A percentile compares a stretch with the other conserved stretches of the same genome.
Evolutionary conservation across 2,113 vertebrate species (phyloP).

Genomic region (Hemibagrus wyckioides): DNA sequence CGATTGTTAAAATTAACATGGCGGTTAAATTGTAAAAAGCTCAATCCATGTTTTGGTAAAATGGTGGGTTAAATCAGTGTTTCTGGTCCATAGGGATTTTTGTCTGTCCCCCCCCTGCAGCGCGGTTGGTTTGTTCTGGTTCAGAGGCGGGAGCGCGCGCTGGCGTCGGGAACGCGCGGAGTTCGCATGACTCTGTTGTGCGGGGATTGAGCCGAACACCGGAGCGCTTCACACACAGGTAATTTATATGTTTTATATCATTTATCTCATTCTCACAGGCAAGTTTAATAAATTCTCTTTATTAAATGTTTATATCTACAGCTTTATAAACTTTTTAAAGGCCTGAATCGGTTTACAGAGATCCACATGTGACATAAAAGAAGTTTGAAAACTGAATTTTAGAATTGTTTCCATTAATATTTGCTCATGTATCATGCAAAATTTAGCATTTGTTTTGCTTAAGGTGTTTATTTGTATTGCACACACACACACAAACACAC

Average conservation of each 20-base stretch:
- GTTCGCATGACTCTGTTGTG: neutral
- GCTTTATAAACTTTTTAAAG: neutral
- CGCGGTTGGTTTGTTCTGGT: neutral
- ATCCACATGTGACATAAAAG: neutral
- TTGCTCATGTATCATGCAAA: neutral
- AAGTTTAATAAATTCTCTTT: too few relatives aligned
- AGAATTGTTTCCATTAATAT: neutral
- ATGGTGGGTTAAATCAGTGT: neutral
- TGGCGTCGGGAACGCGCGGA: constrained; percentile 20
- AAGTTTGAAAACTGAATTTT: neutral
- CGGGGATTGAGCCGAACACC: neutral
- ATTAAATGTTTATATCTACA: too few relatives aligned
- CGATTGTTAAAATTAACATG: neutral
- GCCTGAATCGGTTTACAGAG: neutral
- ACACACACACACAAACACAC: too few relatives aligned
- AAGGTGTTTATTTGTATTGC: neutral
- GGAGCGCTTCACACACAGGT: neutral
- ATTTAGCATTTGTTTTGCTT: neutral
- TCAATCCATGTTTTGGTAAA: neutral
- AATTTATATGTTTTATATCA: neutral
- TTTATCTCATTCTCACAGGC: neutral
- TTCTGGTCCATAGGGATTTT: neutral
- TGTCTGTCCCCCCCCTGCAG: neutral
- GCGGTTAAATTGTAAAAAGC: neutral
- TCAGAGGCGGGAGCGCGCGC: neutral